These are phyloP conservation scores for Mythimna albipuncta DNA, from an alignment of 2,888 invertebrate genomes.

Conservation along the genomic window DNA sequence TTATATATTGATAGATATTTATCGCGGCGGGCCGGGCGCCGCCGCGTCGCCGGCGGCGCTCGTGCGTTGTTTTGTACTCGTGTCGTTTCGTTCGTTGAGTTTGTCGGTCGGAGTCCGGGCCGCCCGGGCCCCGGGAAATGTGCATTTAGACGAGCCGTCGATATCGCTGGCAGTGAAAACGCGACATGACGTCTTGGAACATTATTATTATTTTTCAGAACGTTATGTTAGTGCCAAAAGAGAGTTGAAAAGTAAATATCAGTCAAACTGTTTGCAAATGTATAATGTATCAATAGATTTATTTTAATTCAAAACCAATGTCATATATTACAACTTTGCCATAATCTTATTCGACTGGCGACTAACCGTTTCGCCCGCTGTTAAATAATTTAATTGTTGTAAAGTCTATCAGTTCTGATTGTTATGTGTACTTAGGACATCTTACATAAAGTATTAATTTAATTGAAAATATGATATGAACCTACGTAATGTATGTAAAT, in stretches of 20 bases:
- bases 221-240: constrained; percentile 78
- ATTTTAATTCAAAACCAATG: constrained; percentile 28
- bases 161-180: constrained; percentile 81
- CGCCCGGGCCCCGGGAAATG: constrained; percentile 60
- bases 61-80: constrained; percentile 69
- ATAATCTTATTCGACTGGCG: constrained; percentile 35
- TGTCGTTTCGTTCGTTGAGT: constrained; percentile 73
- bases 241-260: constrained; percentile 57
- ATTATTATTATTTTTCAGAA: constrained; percentile 69
- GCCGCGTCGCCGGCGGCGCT: constrained; percentile 78
- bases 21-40: constrained; percentile 82
- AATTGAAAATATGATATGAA: constrained; percentile 57
- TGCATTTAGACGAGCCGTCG: constrained; percentile 70
- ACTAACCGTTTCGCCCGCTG: constrained; percentile 22
- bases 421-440: constrained; percentile 59
- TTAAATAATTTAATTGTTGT: constrained; percentile 45
- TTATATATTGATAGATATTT: constrained; percentile 88
- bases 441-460: constrained; percentile 58
- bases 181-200: constrained; percentile 69
- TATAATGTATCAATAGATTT: constrained; percentile 42
- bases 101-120: constrained; percentile 78
- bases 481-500: constrained; percentile 65
- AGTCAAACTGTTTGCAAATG: constrained; percentile 47
- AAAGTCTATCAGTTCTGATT: constrained; percentile 49
- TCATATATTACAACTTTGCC: constrained; percentile 40